Evolutionary conservation across 2,797 vertebrate species (phyloP), one percentile per base, ranked within the genome.

Genomic region (Leucoraja ocellata): DNA sequence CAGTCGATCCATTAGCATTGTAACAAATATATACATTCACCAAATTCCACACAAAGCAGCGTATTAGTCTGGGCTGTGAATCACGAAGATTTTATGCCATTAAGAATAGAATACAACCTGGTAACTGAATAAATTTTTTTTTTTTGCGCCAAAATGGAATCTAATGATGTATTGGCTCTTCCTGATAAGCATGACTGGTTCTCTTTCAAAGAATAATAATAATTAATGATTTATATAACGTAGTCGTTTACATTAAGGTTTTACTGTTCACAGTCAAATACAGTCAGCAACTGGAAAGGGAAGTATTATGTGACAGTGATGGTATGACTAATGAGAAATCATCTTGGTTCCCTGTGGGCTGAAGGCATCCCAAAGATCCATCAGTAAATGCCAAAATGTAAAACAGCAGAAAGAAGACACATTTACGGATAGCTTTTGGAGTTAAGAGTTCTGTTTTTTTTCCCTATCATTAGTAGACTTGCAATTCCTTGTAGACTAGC

Each of bases 381-480:
- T 92, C 90, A 92, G 90, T 92, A 92, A 92, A 92, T 92, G 90
- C 76, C 90, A 92, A 92, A 39, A 74, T 92, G 71, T n/a, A 74
- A 91, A 74, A 92, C 71, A 76, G 71, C 32, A 92, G 90, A 92
- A 76, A 71, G 88, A 65, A 73, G 88, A 91, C 73, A 65, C 11
- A 91, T 46, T 91, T 23, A 91, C 39, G 88, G 73, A 71, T 73
- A 73, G 63, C 36, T 39, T 91, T 92, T 92, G 28, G 71, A 76
- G 39, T 54, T 92, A 21, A 76, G 39, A 92, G 39, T 92, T 92
- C 10, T 46, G 46, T 0, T 23, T 54, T 54, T 54, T 11, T 54
- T 54, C 5, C 0, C 71, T 92, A 13, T 74, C 23, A 76, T 76
- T 46, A 23, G 74, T 23, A 76, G 46, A n/a, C 21, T 13, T 46